Conservation (phyloP, 2,113 vertebrate species). For the Pristiophorus japonicus region DNA sequence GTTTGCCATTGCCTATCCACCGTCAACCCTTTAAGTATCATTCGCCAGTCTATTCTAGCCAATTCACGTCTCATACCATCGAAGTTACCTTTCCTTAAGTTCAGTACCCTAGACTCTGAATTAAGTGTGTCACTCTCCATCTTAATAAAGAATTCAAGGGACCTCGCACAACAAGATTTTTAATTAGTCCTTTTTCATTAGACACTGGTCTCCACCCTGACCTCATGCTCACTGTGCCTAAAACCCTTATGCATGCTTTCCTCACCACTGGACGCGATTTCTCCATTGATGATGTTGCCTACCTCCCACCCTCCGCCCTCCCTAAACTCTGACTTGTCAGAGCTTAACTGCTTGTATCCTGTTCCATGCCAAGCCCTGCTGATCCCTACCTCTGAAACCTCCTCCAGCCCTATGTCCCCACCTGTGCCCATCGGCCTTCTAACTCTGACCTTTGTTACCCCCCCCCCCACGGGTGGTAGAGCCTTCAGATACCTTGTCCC, state of each 20-base stretch:
- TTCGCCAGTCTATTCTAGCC: too few relatives aligned
- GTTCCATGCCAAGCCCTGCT: background rate
- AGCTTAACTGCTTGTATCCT: background rate
- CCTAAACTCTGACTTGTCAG: background rate
- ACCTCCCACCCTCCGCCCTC: background rate
- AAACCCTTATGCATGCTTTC: background rate
- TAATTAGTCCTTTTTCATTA: too few relatives aligned
- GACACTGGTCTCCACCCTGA: background rate
- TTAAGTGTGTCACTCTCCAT: too few relatives aligned
- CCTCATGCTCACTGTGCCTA: background rate
- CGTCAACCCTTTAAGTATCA: too few relatives aligned
- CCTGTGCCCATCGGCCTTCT: too few relatives aligned
- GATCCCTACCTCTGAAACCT: background rate
- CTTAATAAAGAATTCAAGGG: too few relatives aligned
- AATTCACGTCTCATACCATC: too few relatives aligned
- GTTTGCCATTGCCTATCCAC: too few relatives aligned
- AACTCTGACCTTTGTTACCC: background rate
- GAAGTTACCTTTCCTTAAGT: too few relatives aligned
- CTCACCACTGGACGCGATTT: background rate
- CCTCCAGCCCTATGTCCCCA: background rate
- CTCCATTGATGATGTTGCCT: background rate
- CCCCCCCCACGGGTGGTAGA: background rate
- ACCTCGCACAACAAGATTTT: too few relatives aligned
- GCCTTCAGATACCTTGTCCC: background rate
- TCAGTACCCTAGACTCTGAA: too few relatives aligned